phyloP scores from a whole-genome alignment of 2,888 invertebrate genomes.

The Homarus gammarus region DNA sequence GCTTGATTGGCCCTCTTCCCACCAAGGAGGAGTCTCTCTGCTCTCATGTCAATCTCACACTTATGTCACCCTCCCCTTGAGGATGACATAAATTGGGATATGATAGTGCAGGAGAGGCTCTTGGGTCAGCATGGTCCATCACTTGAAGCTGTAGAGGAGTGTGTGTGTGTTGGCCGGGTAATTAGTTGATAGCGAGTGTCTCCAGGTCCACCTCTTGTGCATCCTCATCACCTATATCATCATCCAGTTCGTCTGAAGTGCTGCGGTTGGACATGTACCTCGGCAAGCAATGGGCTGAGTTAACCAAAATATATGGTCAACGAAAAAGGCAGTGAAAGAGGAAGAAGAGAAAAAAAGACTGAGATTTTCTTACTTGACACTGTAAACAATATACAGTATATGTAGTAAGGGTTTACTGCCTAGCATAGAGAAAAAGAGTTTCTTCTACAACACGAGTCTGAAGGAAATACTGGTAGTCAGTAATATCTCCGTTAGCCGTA shows the following conservation, averaged over 20 bases:
- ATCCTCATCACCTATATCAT: constrained; percentile 29
- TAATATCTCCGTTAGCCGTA: too few species aligned
- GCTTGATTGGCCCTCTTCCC: constrained; percentile 66
- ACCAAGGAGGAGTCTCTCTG: constrained; percentile 43
- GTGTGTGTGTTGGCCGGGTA: neutral
- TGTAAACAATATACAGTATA: neutral
- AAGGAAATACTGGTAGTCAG: too few species aligned
- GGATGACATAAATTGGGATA: constrained; percentile 33
- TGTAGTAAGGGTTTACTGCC: neutral
- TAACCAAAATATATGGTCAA: constrained; percentile 18
- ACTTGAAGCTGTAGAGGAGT: constrained; percentile 16
- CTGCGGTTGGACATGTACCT: constrained; percentile 28
- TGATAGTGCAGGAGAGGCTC: constrained; percentile 35
- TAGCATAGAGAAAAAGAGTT: too few species aligned
- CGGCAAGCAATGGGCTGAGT: constrained; percentile 5
- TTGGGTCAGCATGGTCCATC: constrained; percentile 28
- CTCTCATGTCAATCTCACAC: constrained; percentile 11
- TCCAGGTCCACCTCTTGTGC: constrained; percentile 66
- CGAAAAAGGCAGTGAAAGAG: constrained; percentile 17
- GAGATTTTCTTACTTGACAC: neutral
- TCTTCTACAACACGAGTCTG: too few species aligned
- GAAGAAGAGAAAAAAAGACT: constrained; percentile 3
- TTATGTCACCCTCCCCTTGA: too few species aligned
- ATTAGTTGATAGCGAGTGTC: constrained; percentile 64
- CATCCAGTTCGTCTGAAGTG: constrained; percentile 53